These are phyloP conservation scores for Cyanoderma ruficeps DNA, from an alignment of 2,113 vertebrate species.

Conservation along the genomic window DNA sequence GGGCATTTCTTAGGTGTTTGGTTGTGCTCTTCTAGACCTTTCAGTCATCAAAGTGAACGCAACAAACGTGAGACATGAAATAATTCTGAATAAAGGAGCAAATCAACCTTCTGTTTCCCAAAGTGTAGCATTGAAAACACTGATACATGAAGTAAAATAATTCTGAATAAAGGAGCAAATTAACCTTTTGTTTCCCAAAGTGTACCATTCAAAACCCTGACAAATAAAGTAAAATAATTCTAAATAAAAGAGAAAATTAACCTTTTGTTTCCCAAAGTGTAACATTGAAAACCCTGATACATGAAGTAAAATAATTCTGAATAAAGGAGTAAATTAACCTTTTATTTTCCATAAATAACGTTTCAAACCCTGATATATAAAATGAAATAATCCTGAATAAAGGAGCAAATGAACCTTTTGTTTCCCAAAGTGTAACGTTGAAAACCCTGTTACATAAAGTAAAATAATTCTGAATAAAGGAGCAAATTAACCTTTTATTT, in stretches of 20 bases:
- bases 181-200: neutral
- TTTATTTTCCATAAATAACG: neutral
- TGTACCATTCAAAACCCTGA: too few species aligned
- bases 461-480: neutral
- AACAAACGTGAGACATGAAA: neutral
- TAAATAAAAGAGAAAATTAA: neutral
- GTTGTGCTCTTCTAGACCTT: neutral
- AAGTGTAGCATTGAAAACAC: too few species aligned
- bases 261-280: neutral
- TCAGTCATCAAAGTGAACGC: neutral
- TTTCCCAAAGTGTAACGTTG: too few species aligned
- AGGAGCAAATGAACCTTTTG: too few species aligned
- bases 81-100: neutral
- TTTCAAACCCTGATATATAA: neutral
- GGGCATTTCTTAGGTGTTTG: neutral
- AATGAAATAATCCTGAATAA: neutral
- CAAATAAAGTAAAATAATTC: neutral
- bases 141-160: neutral
- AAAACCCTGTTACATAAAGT: too few species aligned
- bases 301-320: too few species aligned
- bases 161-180: neutral
- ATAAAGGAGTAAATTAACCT: neutral
- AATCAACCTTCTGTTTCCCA: neutral
- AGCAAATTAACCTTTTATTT: neutral
- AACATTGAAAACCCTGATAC: too few species aligned